Base-by-base conservation (phyloP, 2,797 vertebrate species). In the Falco cherrug region DNA sequence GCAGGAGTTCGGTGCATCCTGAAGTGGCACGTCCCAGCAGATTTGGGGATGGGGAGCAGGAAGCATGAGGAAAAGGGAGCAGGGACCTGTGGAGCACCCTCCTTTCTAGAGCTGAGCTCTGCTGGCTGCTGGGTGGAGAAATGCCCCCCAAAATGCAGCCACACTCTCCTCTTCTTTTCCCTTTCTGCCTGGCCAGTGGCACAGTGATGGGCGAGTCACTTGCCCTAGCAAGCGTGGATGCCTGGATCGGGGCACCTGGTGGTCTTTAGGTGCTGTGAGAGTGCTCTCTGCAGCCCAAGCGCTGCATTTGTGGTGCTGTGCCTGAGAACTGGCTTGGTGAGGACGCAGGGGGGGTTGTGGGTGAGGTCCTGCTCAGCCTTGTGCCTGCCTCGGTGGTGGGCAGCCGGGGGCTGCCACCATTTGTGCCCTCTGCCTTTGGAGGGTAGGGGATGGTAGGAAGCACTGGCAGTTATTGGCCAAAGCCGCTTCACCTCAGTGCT, bases 161-260 rank as follows among this genome's bases (percentile, higher is more conserved):
- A 6, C 0, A 0, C 21, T 54, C 7, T 50, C 10, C 13, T 56
- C 5, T 56, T 1, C 1, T n/a, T 91, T 74, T 81, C 12, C 5
- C 5, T 31, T 91, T 80, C 28, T 83, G 10, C 28, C 10, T 48
- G 33, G 51, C 24, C 0, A 0, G 22, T 12, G 15, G 16, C 9
- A 13, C 0, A 0, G 6, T 10, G 4, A 13, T 7, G 3, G 17
- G 25, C 8, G 3, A 45, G 13, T 43, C 1, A 0, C 37, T 43
- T 64, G 33, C 37, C 21, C 6, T 54, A 33, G 51, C 26, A 80
- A 63, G 14, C 0, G 0, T 4, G 1, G 4, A 7, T 74, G 19
- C 31, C 18, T 2, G 1, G 3, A 6, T 12, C 1, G 5, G 41
- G 45, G 24, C 6, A 33, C 6, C 3, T 5, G 3, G 15, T 50